phyloP scores from a whole-genome alignment of 2,888 invertebrate genomes.

The Baronia brevicornis region DNA sequence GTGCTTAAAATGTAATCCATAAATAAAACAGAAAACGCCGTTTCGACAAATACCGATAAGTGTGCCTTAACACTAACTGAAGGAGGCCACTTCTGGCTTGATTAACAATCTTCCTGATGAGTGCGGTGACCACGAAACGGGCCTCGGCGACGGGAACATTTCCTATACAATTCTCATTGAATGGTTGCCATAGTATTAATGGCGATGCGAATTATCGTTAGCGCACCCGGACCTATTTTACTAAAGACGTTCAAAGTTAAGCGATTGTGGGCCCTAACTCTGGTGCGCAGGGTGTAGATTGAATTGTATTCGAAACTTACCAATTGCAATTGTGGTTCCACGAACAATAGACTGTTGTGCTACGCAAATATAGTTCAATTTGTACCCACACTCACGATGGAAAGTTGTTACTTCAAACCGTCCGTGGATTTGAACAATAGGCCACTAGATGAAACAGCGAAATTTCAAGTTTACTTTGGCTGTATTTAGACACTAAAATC shows the following conservation, averaged over 20 bases:
- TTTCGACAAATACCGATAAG: too few species aligned
- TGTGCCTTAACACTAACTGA: constrained; percentile 6
- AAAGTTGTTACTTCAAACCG: constrained; percentile 15
- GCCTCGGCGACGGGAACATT: constrained; percentile 26
- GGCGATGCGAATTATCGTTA: constrained; percentile 34
- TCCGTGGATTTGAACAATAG: constrained; percentile 15
- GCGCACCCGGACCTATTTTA: constrained; percentile 18
- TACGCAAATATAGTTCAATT: constrained; percentile 15
- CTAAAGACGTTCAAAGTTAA: neutral
- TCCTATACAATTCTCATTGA: constrained; percentile 27
- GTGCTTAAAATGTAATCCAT: too few species aligned
- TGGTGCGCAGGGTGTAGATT: constrained; percentile 4
- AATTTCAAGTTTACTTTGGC: constrained; percentile 6
- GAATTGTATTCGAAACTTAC: neutral
- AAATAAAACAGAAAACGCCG: neutral
- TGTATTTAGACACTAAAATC: neutral
- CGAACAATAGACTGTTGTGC: constrained; percentile 13
- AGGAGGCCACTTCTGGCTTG: constrained; percentile 13
- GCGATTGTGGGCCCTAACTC: constrained; percentile 3
- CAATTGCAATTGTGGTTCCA: constrained; percentile 13
- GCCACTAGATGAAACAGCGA: constrained; percentile 8
- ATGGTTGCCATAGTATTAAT: constrained; percentile 24
- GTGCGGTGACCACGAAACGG: constrained; percentile 17
- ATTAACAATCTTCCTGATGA: constrained; percentile 13
- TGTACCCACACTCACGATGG: constrained; percentile 12